phyloP scores from a whole-genome alignment of 2,113 vertebrate genomes.

The Meriones unguiculatus region DNA sequence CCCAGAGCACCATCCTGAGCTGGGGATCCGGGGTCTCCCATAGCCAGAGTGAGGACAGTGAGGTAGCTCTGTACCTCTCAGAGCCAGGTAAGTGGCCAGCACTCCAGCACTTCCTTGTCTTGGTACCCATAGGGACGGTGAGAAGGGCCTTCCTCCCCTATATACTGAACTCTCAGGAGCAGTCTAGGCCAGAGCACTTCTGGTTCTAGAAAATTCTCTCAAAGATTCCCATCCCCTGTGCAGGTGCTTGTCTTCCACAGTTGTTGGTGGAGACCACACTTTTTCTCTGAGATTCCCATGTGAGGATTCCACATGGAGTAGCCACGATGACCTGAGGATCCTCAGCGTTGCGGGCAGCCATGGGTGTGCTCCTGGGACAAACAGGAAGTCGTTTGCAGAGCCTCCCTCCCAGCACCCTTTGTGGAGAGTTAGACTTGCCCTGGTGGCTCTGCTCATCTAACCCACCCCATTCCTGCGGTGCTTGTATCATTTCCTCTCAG shows the following conservation, averaged over 20 bases:
- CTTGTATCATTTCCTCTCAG: too few species aligned
- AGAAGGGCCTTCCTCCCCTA: fast-evolving
- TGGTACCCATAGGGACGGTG: fast-evolving
- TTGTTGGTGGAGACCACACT: too few species aligned
- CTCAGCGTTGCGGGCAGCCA: background rate
- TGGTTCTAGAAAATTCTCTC: background rate
- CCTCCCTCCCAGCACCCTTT: background rate
- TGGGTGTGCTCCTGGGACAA: background rate
- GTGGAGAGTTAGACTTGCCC: too few species aligned
- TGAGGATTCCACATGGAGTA: background rate
- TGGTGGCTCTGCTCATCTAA: background rate
- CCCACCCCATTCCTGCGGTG: too few species aligned
- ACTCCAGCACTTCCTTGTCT: fast-evolving
- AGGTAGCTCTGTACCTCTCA: fast-evolving
- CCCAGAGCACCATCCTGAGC: background rate
- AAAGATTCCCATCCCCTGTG: fast-evolving
- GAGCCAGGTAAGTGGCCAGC: background rate
- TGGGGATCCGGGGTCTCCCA: background rate
- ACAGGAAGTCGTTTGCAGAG: background rate
- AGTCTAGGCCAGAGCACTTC: too few species aligned
- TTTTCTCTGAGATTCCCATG: background rate
- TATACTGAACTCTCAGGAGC: fast-evolving
- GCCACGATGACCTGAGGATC: background rate
- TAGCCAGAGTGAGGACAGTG: background rate
- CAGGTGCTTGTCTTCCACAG: background rate